phyloP scores from a whole-genome alignment of 2,113 vertebrate species.

The Chinchilla lanigera region DNA sequence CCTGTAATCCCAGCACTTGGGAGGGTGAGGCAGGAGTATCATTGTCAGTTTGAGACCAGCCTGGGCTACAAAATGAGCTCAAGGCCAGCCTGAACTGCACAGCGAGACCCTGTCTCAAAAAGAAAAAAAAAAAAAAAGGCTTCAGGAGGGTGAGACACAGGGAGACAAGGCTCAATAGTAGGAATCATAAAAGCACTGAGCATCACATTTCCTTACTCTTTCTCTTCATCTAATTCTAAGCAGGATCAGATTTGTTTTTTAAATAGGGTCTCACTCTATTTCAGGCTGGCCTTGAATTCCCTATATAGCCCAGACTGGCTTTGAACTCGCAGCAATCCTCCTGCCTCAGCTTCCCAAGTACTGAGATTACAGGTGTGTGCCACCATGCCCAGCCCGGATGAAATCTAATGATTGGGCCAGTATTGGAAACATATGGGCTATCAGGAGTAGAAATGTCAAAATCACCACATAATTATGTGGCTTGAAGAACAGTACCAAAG shows the following conservation, averaged over 20 bases:
- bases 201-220: not conserved
- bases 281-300: not conserved
- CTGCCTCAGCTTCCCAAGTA: not conserved
- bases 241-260: not conserved
- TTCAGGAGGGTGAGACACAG: not conserved
- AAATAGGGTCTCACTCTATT: not conserved
- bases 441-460: not conserved
- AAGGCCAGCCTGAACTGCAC: too few species aligned
- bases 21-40: too few species aligned
- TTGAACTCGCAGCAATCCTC: not conserved
- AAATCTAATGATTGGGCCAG: not conserved
- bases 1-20: too few species aligned
- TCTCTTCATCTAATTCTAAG: not conserved
- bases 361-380: not conserved
- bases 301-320: too few species aligned
- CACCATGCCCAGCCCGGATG: not conserved
- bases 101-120: too few species aligned
- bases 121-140: too few species aligned
- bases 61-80: too few species aligned
- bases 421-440: not conserved
- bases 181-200: not conserved
- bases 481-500: not conserved
- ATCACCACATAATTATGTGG: not conserved
- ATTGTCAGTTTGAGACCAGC: too few species aligned
- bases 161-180: not conserved